phyloP scores from a whole-genome alignment of 2,888 invertebrate genomes.

The Sipha maydis region DNA sequence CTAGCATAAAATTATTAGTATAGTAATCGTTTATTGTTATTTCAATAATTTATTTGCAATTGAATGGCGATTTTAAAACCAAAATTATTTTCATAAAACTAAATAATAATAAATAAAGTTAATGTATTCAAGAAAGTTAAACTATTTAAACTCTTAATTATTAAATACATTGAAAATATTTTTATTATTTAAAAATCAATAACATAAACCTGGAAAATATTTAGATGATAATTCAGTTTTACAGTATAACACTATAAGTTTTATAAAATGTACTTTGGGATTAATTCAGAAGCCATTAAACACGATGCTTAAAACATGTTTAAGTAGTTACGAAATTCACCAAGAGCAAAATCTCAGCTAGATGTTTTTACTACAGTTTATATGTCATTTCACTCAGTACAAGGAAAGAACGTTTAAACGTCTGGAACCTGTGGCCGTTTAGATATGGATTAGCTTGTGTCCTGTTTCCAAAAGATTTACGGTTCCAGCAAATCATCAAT shows the following conservation, averaged over 20 bases:
- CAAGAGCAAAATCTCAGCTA: not conserved
- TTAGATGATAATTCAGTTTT: too few species aligned
- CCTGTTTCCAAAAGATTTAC: conserved; percentile 48
- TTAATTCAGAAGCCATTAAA: not conserved
- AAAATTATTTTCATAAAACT: too few species aligned
- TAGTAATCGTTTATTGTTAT: too few species aligned
- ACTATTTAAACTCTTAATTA: too few species aligned
- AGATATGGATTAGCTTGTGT: conserved; percentile 45
- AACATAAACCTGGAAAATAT: too few species aligned
- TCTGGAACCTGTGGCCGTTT: conserved; percentile 24
- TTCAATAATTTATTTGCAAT: too few species aligned
- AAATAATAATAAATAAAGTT: too few species aligned
- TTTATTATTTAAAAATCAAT: too few species aligned
- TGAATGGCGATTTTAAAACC: too few species aligned
- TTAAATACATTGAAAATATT: too few species aligned
- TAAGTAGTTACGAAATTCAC: not conserved
- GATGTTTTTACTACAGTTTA: not conserved
- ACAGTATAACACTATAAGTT: not conserved
- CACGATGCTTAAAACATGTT: not conserved
- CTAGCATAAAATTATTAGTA: too few species aligned
- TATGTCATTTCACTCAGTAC: not conserved
- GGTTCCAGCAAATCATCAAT: conserved; percentile 43
- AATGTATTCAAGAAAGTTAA: too few species aligned
- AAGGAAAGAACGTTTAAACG: conserved; percentile 1
- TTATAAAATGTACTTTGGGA: not conserved